Evolutionary conservation across 2,113 vertebrate genomes (phyloP), one percentile per base, ranked within the genome.

Genomic region (Abramis brama): DNA sequence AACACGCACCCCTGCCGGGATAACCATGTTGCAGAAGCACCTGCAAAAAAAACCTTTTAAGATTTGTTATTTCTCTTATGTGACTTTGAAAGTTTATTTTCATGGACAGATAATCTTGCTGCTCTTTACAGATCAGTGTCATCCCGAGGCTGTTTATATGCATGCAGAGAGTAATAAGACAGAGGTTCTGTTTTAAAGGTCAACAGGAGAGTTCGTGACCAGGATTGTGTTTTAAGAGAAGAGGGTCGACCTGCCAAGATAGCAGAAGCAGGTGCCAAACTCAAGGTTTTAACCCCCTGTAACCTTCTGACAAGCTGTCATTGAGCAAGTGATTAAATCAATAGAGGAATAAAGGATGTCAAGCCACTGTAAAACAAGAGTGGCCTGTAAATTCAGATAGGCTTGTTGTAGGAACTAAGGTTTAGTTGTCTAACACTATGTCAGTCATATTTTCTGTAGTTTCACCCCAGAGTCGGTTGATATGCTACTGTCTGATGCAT

Each of bases 241-340:
- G 33, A 52, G 10, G 7, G 68, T 84, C 15, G 30, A 27, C 33
- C 33, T 71, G 82, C 68, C 82, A 83, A 73, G 68, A 66, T 36
- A 45, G 64, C 10, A 6, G 21, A 79, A 79, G n/a, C 52, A 55
- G 52, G 36, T 47, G 45, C 45, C 87, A 60, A 55, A 82, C 70
- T 68, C 66, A 57, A 74, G 64, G 55, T 25, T 86, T 73, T 57
- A 79, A 82, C 66, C 62, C 43, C 74, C 74, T 57, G 55, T 86
- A 79, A 86, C 85, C 87, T 13, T 27, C 55, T 86, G 80, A 83
- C 62, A 83, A 60, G 66, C 47, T 77, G 70, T 66, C 27, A 59
- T 66, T 68, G 78, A 17, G 15, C 7, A 52, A 79, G 73, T 81
- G 70, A 66, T 84, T 83, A 83, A 88, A 86, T 84, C 85, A 81